phyloP scores from a whole-genome alignment of 2,888 invertebrate genomes.

The Drosophila helvetica region DNA sequence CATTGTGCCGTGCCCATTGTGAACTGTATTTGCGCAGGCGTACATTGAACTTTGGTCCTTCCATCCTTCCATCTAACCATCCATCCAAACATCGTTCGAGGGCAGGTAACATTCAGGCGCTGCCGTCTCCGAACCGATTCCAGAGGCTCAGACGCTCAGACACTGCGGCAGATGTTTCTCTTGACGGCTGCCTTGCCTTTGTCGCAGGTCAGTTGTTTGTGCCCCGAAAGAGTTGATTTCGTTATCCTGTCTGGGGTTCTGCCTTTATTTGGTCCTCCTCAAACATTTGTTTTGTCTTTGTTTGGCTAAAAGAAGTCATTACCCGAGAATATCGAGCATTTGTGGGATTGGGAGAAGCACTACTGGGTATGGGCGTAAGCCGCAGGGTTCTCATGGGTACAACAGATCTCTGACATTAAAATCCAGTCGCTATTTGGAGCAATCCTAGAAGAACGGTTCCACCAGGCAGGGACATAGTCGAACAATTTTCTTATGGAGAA shows the following conservation, averaged over 20 bases:
- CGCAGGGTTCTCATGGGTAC: conserved; percentile 21
- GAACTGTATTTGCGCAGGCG: conserved; percentile 72
- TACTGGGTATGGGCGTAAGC: not conserved
- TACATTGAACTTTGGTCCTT: conserved; percentile 67
- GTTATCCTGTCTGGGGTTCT: conserved; percentile 47
- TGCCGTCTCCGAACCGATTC: not conserved
- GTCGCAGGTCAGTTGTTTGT: conserved; percentile 74
- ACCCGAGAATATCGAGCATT: conserved; percentile 40
- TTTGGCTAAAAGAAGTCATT: conserved; percentile 74
- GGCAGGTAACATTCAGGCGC: conserved; percentile 35
- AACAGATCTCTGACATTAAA: not conserved
- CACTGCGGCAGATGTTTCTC: conserved; percentile 64
- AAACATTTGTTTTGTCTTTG: conserved; percentile 67
- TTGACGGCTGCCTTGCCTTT: conserved; percentile 44
- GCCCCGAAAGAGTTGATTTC: conserved; percentile 45
- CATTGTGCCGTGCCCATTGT: conserved; percentile 32
- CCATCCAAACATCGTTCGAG: conserved; percentile 46
- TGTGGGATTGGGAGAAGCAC: conserved; percentile 17
- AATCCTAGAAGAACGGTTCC: not conserved
- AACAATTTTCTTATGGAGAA: too few relatives aligned
- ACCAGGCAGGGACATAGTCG: too few relatives aligned
- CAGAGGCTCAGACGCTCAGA: conserved; percentile 15
- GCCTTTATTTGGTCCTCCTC: conserved; percentile 38
- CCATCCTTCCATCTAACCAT: not conserved
- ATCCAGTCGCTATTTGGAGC: not conserved